These are phyloP conservation scores for Elegia similella DNA, from an alignment of 2,888 invertebrate species.

Conservation along the genomic window DNA sequence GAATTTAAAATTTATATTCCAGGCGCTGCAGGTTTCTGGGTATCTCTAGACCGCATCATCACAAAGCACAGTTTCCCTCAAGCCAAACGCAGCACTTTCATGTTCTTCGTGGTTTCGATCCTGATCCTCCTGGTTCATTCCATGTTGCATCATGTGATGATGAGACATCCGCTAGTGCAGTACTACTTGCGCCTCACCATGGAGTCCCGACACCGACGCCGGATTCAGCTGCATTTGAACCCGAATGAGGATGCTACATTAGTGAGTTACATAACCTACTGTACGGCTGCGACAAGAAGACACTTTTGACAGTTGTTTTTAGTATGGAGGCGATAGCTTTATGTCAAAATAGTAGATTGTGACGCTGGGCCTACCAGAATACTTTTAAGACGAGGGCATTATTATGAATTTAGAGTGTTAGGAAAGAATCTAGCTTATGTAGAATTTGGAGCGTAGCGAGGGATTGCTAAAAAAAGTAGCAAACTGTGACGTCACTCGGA, in stretches of 20 bases:
- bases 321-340: too few species aligned
- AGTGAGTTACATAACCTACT: constrained; percentile 82
- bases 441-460: too few species aligned
- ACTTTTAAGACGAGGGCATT: too few species aligned
- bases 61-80: constrained; percentile 90
- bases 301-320: too few species aligned
- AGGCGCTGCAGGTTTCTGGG: constrained; percentile 94
- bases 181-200: constrained; percentile 89
- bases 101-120: constrained; percentile 92
- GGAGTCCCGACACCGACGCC: constrained; percentile 87
- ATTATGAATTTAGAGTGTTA: too few species aligned
- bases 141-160: constrained; percentile 88
- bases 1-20: neutral
- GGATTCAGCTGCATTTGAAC: constrained; percentile 90
- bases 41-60: constrained; percentile 91
- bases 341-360: too few species aligned
- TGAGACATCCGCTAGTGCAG: constrained; percentile 90
- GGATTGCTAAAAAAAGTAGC: too few species aligned
- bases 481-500: too few species aligned
- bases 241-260: constrained; percentile 92
- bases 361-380: too few species aligned
- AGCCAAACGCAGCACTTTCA: constrained; percentile 90
- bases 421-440: too few species aligned
- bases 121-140: constrained; percentile 89
- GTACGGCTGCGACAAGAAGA: too few species aligned